Evolutionary conservation across 2,113 vertebrate species (phyloP), one percentile per base, ranked within the genome.

Genomic region (Rhinolophus sinicus): DNA sequence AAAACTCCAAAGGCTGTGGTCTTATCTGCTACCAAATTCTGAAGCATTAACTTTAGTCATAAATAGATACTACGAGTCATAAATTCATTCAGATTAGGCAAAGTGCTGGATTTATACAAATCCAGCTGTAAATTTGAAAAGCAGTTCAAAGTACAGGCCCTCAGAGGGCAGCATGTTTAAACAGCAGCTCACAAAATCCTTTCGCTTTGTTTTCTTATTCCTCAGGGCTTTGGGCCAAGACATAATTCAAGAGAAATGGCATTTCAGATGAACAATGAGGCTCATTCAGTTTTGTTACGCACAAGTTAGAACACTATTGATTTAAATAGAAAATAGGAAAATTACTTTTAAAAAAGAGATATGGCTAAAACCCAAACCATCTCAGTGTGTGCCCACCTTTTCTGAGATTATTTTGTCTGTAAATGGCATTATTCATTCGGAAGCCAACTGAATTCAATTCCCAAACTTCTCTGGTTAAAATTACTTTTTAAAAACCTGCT

Each of bases 271-370:
- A 85, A 94, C n/a, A 85, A 69, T 11, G 33, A 26, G 4, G 10
- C 26, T 58, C 38, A 70, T 69, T 88, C 52, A 64, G 16, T 76
- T 93, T 86, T 91, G 60, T 35, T 86, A 83, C 26, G 72, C 38
- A 70, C 15, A 54, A 40, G 10, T 82, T 10, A 93, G 64, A 95
- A 83, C 10, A 12, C 33, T 81, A 67, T 7, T 89, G 78, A 95
- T 64, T 95, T 85, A 94, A 94, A 78, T 60, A 50, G 30, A 81
- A 95, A 94, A 52, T 3, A 78, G 58, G 52, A 93, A 94, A 93
- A 84, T 62, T 91, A 62, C 76, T 93, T 96, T 28, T 12, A 82
- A 69, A 90, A 60, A 21, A 78, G 28, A 78, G 69, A 54, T 1
- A 38, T 1, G 30, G 77, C 64, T 85, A 33, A 88, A 56, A 76